Evolutionary conservation across 2,797 vertebrate genomes (phyloP).

Genomic region (Squalus acanthias): DNA sequence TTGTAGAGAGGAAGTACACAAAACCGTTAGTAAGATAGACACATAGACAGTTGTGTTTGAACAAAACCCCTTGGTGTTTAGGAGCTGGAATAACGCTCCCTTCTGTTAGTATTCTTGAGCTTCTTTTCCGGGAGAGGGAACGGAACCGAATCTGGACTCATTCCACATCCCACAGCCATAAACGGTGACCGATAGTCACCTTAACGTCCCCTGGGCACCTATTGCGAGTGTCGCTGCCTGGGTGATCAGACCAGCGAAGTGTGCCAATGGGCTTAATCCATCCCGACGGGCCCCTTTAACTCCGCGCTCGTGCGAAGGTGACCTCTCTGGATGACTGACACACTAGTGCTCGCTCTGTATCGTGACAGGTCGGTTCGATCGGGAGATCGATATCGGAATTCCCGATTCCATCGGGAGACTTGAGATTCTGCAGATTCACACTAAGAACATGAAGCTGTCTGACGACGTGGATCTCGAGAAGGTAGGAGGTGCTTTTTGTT

Average conservation of each 20-base stretch:
- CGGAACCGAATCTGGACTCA: too few relatives aligned
- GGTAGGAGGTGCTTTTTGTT: conserved; percentile 40
- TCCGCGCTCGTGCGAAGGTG: too few relatives aligned
- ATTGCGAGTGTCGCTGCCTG: not conserved
- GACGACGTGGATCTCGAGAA: conserved; percentile 52
- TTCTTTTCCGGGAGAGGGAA: too few relatives aligned
- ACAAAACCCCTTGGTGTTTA: too few relatives aligned
- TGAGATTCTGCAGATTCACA: conserved; percentile 55
- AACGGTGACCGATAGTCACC: not conserved
- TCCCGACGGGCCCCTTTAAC: not conserved
- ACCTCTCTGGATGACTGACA: not conserved
- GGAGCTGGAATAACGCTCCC: too few relatives aligned
- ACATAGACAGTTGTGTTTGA: too few relatives aligned
- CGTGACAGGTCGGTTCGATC: conserved; percentile 50
- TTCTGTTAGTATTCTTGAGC: too few relatives aligned
- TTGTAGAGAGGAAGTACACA: not conserved
- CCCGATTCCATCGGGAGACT: conserved; percentile 52
- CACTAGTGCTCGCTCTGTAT: not conserved
- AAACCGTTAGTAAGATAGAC: not conserved
- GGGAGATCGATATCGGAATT: conserved; percentile 54
- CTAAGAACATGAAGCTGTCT: conserved; percentile 53
- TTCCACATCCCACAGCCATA: too few relatives aligned
- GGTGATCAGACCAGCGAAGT: too few relatives aligned
- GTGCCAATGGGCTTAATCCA: too few relatives aligned
- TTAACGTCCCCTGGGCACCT: not conserved